Conservation (phyloP, 2,113 vertebrate species). For the Spheniscus mendiculus region DNA sequence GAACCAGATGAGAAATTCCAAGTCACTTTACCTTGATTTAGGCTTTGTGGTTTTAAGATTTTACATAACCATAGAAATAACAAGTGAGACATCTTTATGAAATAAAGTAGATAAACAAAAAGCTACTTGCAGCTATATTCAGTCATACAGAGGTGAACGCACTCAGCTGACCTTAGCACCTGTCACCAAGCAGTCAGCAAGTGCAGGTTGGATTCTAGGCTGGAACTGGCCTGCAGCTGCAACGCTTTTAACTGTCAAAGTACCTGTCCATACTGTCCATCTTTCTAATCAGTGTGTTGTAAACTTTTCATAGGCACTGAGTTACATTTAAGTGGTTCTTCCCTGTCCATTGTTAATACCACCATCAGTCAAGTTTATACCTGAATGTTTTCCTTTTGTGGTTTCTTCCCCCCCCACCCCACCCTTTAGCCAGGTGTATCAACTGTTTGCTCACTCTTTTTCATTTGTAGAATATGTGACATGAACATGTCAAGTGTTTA, state of each 20-base stretch:
- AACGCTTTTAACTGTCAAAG: background rate
- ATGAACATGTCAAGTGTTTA: background rate
- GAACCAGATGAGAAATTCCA: background rate
- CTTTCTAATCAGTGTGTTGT: background rate
- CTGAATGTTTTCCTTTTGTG: background rate
- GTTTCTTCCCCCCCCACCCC: no score
- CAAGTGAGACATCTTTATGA: background rate
- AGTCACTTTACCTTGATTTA: background rate
- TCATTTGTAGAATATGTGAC: background rate
- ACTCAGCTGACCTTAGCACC: background rate
- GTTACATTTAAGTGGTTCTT: background rate
- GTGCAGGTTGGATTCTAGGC: background rate
- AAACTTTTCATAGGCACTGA: background rate
- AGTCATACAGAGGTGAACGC: background rate
- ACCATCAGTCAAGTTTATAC: background rate
- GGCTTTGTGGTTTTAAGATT: background rate
- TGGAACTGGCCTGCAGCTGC: background rate
- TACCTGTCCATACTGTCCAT: background rate
- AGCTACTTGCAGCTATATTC: background rate
- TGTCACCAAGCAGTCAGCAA: background rate
- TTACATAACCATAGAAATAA: background rate
- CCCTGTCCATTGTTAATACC: background rate
- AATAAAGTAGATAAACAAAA: background rate
- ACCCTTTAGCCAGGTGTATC: background rate
- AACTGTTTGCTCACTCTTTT: background rate